A percentile compares a stretch with the other conserved stretches of the same genome.
These are phyloP conservation scores for Lycaon pictus DNA, from an alignment of 2,113 vertebrate genomes.

Conservation along the genomic window DNA sequence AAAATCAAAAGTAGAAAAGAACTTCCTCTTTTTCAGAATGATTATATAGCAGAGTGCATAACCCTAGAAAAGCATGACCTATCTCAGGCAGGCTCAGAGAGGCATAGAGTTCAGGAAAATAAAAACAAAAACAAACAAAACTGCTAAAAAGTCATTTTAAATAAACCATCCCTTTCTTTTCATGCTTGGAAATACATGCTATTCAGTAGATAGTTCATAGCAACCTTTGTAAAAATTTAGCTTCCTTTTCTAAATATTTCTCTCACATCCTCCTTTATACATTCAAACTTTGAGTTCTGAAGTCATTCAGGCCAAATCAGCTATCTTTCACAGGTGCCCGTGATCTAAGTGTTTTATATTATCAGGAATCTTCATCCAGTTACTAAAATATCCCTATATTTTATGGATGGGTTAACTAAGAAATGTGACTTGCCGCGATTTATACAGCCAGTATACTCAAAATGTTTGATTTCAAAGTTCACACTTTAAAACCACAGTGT, in stretches of 20 bases:
- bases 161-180: not conserved
- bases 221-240: not conserved
- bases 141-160: not conserved
- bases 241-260: not conserved
- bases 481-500: not conserved
- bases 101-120: not conserved
- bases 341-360: not conserved
- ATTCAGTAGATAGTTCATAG: not conserved
- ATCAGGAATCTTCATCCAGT: not conserved
- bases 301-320: not conserved
- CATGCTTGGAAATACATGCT: not conserved
- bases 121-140: not conserved
- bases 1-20: conserved; percentile 11
- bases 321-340: not conserved
- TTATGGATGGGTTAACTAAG: not conserved
- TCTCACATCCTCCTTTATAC: not conserved
- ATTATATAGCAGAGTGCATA: not conserved
- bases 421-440: not conserved
- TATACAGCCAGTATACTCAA: not conserved
- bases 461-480: conserved; percentile 5
- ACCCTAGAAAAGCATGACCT: not conserved
- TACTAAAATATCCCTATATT: not conserved
- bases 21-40: not conserved
- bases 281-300: not conserved
- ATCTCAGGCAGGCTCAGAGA: not conserved